Evolutionary conservation across 30 jellyfish, hydroid and myxozoan species (phyloP).

Genomic region (Aurelia sp.): DNA sequence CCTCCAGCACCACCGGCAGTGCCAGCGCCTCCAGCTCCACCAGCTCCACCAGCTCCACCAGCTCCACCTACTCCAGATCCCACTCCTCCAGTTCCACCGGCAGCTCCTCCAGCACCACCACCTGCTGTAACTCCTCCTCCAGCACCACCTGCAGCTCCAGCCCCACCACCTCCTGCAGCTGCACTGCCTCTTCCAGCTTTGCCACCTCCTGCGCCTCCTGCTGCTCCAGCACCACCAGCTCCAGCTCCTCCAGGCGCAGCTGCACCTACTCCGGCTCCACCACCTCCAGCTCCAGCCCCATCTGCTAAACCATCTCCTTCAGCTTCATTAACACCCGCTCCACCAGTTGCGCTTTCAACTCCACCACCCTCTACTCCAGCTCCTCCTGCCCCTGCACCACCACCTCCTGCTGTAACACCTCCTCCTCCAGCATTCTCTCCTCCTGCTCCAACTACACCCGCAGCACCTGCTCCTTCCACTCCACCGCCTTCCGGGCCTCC

Average conservation of each 20-base stretch:
- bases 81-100: background rate
- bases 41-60: background rate
- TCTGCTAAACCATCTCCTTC: conserved; percentile 18
- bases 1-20: conserved; percentile 33
- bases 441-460: conserved; percentile 52
- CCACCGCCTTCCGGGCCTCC: conserved; percentile 25
- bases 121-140: background rate
- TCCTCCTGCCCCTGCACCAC: conserved; percentile 52
- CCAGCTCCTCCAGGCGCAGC: too few species aligned
- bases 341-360: conserved; percentile 39
- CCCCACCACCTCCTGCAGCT: background rate
- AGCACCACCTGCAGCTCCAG: background rate
- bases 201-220: background rate
- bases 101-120: conserved; percentile 5
- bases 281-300: conserved; percentile 27
- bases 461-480: conserved; percentile 36
- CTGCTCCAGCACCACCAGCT: background rate
- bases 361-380: conserved; percentile 45
- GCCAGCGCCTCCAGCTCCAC: conserved; percentile 26
- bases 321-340: conserved; percentile 1
- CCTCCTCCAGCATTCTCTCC: conserved; percentile 48
- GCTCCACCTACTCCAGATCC: conserved; percentile 2
- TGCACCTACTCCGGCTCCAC: conserved; percentile 6
- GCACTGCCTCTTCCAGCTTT: conserved; percentile 7
- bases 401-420: conserved; percentile 33